Conservation (phyloP, 2,797 vertebrate genomes). For the Rhinella marina region DNA sequence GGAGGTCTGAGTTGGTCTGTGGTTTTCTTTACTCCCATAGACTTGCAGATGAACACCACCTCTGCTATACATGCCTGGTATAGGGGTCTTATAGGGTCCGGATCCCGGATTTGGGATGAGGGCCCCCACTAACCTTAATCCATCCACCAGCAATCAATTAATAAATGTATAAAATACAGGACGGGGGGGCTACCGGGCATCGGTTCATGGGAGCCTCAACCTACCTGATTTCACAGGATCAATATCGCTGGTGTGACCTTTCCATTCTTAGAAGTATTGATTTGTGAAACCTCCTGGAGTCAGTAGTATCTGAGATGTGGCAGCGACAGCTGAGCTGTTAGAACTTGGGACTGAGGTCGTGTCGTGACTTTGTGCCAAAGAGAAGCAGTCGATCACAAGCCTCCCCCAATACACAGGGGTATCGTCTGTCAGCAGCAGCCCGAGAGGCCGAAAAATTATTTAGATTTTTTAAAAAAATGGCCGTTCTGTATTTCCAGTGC, state of each 20-base stretch:
- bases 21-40: not conserved
- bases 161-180: not conserved
- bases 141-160: not conserved
- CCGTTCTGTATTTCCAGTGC: too few species aligned
- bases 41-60: not conserved
- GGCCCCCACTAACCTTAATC: too few species aligned
- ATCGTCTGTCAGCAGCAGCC: not conserved
- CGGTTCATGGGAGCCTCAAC: not conserved
- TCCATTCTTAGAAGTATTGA: slow-evolving; percentile 41
- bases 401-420: not conserved
- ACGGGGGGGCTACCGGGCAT: not conserved
- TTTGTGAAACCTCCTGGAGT: slow-evolving; percentile 25
- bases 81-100: not conserved
- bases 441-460: not conserved
- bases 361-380: not conserved
- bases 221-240: slow-evolving; percentile 1
- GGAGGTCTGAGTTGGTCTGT: not conserved
- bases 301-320: slow-evolving; percentile 10
- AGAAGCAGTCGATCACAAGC: not conserved
- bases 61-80: not conserved
- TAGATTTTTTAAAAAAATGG: not conserved
- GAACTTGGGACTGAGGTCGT: not conserved
- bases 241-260: slow-evolving; percentile 27
- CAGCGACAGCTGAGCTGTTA: slow-evolving; percentile 10
- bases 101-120: not conserved